Conservation (phyloP, 2,797 vertebrate species). For the Artibeus jamaicensis region DNA sequence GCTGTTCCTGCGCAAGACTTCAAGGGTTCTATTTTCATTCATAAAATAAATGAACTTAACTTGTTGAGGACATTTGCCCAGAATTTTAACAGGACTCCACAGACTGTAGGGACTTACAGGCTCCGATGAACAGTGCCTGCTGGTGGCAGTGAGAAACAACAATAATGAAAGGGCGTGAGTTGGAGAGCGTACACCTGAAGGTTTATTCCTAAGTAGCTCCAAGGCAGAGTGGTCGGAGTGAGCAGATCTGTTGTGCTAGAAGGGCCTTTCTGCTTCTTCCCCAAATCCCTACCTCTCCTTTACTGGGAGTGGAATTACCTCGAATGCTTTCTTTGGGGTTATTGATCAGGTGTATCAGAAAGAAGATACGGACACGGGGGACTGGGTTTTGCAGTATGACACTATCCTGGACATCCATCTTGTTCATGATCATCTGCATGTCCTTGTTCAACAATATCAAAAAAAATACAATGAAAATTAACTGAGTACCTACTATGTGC, state of each 20-base stretch:
- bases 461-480: neutral
- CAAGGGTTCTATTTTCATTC: neutral
- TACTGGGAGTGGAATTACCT: conserved; percentile 85
- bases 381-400: neutral
- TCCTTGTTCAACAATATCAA: neutral
- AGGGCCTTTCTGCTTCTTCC: conserved; percentile 89
- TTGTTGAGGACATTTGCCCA: neutral
- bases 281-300: conserved; percentile 86
- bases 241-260: conserved; percentile 87
- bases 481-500: neutral
- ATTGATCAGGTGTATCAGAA: neutral
- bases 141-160: neutral
- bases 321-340: neutral
- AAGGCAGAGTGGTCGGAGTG: conserved; percentile 85
- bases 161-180: neutral
- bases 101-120: neutral
- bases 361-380: neutral
- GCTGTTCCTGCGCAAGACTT: neutral
- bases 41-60: neutral
- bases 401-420: neutral
- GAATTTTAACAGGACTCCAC: neutral
- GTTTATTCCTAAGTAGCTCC: conserved; percentile 88
- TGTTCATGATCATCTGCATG: neutral
- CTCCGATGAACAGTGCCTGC: neutral
- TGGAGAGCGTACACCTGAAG: conserved; percentile 79